Percentiles rank a stretch among this genome's conserved stretches.
Conservation (phyloP, 1,140 invertebrate species). For the Lepeophtheirus salmonis region DNA sequence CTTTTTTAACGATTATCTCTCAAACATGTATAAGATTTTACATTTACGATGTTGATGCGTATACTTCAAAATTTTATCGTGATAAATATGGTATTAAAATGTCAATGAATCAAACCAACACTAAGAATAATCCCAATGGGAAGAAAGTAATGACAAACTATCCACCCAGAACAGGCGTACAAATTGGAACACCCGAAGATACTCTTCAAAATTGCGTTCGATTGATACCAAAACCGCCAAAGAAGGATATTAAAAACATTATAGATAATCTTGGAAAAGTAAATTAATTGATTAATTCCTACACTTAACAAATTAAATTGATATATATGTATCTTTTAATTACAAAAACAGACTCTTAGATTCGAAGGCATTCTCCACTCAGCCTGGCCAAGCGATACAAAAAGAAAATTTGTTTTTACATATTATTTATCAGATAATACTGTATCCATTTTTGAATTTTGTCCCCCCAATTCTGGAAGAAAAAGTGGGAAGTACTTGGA, state of each 20-base stretch:
- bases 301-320: not conserved
- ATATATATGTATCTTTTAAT: not conserved
- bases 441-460: constrained; percentile 55
- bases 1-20: not conserved
- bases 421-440: constrained; percentile 75
- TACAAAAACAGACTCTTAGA: not conserved
- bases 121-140: too few relatives aligned
- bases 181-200: constrained; percentile 8
- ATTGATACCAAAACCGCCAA: constrained; percentile 7
- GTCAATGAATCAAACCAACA: not conserved
- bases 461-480: constrained; percentile 9
- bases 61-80: constrained; percentile 47
- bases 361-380: constrained; percentile 5
- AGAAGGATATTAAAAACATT: constrained; percentile 10
- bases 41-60: constrained; percentile 53
- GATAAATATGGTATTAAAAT: not conserved
- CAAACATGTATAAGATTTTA: constrained; percentile 3
- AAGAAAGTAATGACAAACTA: not conserved
- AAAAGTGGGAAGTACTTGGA: constrained; percentile 1
- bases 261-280: constrained; percentile 6
- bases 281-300: not conserved
- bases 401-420: constrained; percentile 46
- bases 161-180: not conserved
- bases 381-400: not conserved
- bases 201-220: constrained; percentile 10